Evolutionary conservation across 2,888 invertebrate genomes (phyloP).

Genomic region (Drosophila glabriapex): DNA sequence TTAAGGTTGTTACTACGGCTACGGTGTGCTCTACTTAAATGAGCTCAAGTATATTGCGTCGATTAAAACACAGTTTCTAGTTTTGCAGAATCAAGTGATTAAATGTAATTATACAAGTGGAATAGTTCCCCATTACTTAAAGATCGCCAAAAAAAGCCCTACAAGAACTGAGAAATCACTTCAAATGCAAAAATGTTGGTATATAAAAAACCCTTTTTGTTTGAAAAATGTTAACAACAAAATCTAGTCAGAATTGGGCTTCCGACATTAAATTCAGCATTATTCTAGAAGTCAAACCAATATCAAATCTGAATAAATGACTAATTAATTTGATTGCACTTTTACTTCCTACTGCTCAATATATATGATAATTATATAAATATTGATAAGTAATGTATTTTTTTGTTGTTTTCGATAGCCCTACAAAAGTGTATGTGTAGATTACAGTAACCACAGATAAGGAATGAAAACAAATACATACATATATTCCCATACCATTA

Average conservation of each 20-base stretch:
- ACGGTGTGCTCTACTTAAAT: background rate
- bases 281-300: background rate
- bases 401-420: background rate
- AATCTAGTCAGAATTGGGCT: background rate
- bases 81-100: background rate
- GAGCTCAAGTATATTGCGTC: background rate
- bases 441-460: background rate
- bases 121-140: background rate
- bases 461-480: background rate
- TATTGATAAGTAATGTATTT: background rate
- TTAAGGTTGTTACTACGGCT: constrained; percentile 1
- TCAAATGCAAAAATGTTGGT: too few relatives aligned
- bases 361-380: background rate
- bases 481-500: background rate
- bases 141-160: background rate
- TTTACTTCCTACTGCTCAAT: background rate
- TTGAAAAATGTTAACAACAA: too few relatives aligned
- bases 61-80: background rate
- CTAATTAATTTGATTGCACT: background rate
- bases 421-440: background rate
- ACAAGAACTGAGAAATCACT: background rate
- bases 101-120: background rate
- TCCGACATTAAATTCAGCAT: background rate
- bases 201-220: background rate
- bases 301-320: background rate